These are phyloP conservation scores for Dendronephthya gigantea DNA, from an alignment of 64 coral and sea anemone species.

Conservation along the genomic window DNA sequence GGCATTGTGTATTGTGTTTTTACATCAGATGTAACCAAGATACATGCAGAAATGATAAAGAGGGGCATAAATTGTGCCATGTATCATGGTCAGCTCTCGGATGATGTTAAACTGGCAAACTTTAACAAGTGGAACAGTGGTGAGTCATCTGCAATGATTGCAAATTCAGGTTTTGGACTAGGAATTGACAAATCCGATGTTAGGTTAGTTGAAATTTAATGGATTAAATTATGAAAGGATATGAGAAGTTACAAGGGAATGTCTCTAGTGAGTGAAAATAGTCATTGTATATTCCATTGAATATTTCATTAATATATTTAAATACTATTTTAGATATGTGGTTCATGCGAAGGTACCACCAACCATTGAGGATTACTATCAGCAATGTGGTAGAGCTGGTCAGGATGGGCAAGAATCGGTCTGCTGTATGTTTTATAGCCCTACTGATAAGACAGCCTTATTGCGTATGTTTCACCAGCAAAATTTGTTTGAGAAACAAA, in stretches of 20 bases:
- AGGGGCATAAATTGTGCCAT: neutral
- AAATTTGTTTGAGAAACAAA: neutral
- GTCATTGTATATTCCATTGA: too few relatives aligned
- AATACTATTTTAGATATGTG: too few relatives aligned
- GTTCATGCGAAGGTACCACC: neutral
- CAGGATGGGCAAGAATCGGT: neutral
- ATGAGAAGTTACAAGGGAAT: too few relatives aligned
- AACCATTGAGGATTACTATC: neutral
- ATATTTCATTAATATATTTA: too few relatives aligned
- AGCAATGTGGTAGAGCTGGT: slow-evolving; percentile 3
- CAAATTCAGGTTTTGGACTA: neutral
- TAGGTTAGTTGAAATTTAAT: too few relatives aligned
- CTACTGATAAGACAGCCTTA: neutral
- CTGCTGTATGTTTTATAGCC: neutral
- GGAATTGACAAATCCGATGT: neutral
- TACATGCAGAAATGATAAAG: neutral
- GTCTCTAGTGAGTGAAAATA: too few relatives aligned
- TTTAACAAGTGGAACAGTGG: neutral
- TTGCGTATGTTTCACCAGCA: neutral
- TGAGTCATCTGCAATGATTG: neutral
- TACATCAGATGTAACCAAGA: neutral
- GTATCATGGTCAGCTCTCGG: neutral
- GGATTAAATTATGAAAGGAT: too few relatives aligned
- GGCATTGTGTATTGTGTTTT: neutral
- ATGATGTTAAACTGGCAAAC: neutral